These are phyloP conservation scores for Chelonus formosanus DNA, from an alignment of 2,888 invertebrate genomes.

Conservation along the genomic window DNA sequence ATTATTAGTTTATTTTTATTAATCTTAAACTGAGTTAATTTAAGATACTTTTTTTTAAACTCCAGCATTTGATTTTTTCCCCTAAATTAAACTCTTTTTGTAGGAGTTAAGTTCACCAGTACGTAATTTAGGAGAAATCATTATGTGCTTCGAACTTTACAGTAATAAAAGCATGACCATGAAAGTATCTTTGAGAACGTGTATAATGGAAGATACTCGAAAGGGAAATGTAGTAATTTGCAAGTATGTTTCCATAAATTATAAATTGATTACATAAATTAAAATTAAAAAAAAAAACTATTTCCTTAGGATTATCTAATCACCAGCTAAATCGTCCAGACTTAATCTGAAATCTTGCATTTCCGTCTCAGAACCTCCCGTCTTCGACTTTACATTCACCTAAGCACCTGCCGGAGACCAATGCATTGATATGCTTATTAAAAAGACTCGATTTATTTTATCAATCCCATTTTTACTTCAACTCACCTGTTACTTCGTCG, in stretches of 20 bases:
- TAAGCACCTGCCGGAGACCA: conserved; percentile 71
- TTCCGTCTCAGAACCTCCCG: conserved; percentile 75
- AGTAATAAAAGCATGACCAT: conserved; percentile 77
- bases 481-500: conserved; percentile 71
- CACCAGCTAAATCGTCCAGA: conserved; percentile 70
- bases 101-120: conserved; percentile 76
- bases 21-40: too few relatives aligned
- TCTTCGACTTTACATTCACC: conserved; percentile 76
- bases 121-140: conserved; percentile 75
- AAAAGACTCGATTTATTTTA: conserved; percentile 76
- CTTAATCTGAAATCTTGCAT: conserved; percentile 68
- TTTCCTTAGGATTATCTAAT: conserved; percentile 72
- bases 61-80: neutral
- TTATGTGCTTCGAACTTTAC: conserved; percentile 71
- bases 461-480: conserved; percentile 77
- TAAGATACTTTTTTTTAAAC: neutral
- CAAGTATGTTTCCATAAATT: conserved; percentile 64
- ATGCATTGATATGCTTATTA: conserved; percentile 76
- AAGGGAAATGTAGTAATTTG: conserved; percentile 72
- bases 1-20: neutral
- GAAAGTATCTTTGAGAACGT: conserved; percentile 75
- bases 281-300: neutral
- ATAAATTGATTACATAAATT: conserved; percentile 16
- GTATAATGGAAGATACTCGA: conserved; percentile 77
- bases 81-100: neutral